Base-by-base conservation (phyloP, 1,140 invertebrate species). In the Ceratosolen solmsi region DNA sequence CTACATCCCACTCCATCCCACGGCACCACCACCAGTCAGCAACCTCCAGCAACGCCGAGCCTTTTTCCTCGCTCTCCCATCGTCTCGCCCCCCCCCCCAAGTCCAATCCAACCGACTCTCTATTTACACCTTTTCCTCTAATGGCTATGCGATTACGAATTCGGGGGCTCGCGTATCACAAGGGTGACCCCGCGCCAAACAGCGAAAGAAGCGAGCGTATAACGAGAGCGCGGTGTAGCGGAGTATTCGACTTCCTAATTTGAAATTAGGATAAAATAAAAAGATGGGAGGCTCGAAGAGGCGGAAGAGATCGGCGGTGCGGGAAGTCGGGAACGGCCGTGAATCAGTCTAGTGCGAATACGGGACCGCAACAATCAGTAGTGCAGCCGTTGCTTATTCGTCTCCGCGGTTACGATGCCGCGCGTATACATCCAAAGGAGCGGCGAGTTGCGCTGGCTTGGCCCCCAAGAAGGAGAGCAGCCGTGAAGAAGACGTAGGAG, bases 291-390 rank as follows among this genome's bases (percentile, higher is more conserved):
- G n/a, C n/a, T 5, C 41, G 41, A 46, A 46, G 41, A 46, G 41
- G 5, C 13, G 41, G 7, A 13, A 46, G 41, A n/a, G n/a, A n/a
- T n/a, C n/a, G 38, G n/a, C 51, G 20, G 70, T 15, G 36, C 2
- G 75, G n/a, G 15, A 2, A 30, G 2, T 20, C 56, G 56, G 1
- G 27, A n/a, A 11, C 51, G 38, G 25, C 56, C 51, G 22, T 5
- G 38, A 77, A 70, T 72, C 65, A 65, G 76, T 73, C 33, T 30
- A 58, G 25, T 41, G 82, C 84, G 87, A 86, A 89, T 87, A 87
- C 87, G 86, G 90, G 87, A 92, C 91, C 91, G 86, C 91, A 91
- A 91, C 90, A 89, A 92, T 92, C 90, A 91, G 90, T 92, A 91
- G 89, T 89, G 86, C 38, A 51, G 25, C 51, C 65, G 22, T 17